Percentiles rank a stretch among this genome's conserved stretches.
Evolutionary conservation across 1,140 invertebrate genomes (phyloP).

Genomic region (Fopius arisanus): DNA sequence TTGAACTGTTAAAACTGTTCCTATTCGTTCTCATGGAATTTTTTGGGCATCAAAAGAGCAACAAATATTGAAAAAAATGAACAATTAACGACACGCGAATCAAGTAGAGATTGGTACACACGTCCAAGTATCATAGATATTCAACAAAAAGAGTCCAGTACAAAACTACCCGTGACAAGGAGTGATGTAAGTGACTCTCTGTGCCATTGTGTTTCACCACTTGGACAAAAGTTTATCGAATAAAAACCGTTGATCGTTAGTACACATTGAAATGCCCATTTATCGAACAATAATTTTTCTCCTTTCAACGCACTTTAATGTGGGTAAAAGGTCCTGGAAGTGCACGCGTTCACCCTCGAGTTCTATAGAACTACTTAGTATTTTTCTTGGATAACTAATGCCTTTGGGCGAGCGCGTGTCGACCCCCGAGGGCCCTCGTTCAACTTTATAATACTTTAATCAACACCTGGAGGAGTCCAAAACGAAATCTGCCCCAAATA

Average conservation of each 20-base stretch:
- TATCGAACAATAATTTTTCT: background rate
- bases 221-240: background rate
- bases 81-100: constrained; percentile 4
- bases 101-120: background rate
- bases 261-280: constrained; percentile 3
- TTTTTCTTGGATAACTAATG: background rate
- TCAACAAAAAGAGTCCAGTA: background rate
- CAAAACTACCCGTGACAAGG: background rate
- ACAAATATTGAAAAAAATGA: background rate
- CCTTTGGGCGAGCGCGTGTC: background rate
- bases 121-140: constrained; percentile 2
- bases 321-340: background rate
- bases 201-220: background rate
- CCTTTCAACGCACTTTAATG: background rate
- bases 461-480: background rate
- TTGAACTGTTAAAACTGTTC: background rate
- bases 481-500: background rate
- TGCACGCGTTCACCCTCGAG: constrained; percentile 8
- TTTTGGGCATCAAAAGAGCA: background rate
- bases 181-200: background rate
- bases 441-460: background rate
- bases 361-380: background rate
- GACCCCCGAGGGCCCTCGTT: background rate
- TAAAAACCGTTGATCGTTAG: constrained; percentile 8
- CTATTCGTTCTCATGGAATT: background rate